phyloP scores from a whole-genome alignment of 2,797 vertebrate genomes.

The Graptemys geographica region DNA sequence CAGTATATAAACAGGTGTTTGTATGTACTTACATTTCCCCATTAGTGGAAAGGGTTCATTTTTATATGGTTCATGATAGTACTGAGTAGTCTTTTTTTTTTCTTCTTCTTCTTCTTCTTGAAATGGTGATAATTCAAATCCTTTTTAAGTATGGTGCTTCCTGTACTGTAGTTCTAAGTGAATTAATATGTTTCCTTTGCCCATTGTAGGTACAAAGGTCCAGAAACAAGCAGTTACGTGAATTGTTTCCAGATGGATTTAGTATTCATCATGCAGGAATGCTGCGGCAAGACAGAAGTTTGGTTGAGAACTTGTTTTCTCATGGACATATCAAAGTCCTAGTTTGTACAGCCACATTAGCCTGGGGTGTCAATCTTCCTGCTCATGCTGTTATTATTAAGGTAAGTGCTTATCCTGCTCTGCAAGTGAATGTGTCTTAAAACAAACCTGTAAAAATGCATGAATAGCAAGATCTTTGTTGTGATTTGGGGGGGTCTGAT shows the following conservation, averaged over 20 bases:
- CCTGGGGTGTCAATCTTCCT: slow-evolving; percentile 99
- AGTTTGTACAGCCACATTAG: slow-evolving; percentile 95
- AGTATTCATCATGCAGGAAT: slow-evolving; percentile 98
- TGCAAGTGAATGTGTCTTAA: slow-evolving; percentile 41
- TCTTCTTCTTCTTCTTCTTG: not conserved
- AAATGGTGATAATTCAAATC: fast-evolving
- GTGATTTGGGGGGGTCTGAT: slow-evolving; percentile 52
- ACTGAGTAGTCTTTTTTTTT: not conserved
- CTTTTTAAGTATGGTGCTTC: not conserved
- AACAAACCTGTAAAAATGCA: slow-evolving; percentile 52
- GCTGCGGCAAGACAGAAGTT: slow-evolving; percentile 92
- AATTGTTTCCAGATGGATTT: slow-evolving; percentile 97
- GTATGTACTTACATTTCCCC: not conserved
- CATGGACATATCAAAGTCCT: slow-evolving; percentile 94
- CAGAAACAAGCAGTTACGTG: slow-evolving; percentile 96
- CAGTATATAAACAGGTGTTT: not conserved
- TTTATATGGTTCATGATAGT: not conserved
- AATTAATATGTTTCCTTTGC: slow-evolving; percentile 47
- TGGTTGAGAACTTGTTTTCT: slow-evolving; percentile 97
- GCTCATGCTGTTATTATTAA: slow-evolving; percentile 99
- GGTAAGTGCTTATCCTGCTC: slow-evolving; percentile 80
- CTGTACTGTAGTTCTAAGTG: not conserved
- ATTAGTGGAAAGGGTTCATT: not conserved
- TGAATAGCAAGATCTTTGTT: slow-evolving; percentile 56
- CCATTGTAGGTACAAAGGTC: slow-evolving; percentile 91